Evolutionary conservation across 1,140 invertebrate genomes (phyloP).

Genomic region (Physella acuta): DNA sequence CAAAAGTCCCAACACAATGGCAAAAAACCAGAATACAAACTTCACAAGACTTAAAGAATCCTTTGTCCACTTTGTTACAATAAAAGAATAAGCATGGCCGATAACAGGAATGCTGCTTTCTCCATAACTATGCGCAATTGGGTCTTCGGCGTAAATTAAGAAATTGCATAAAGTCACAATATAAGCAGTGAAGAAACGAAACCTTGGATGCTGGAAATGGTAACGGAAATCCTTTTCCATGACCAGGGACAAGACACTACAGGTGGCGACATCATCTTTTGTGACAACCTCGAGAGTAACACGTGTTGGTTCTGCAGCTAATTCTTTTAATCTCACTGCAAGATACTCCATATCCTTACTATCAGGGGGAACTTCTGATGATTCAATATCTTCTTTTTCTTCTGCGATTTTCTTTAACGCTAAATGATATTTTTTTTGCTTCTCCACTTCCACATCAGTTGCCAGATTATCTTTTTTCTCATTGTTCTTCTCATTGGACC

Average conservation of each 20-base stretch:
- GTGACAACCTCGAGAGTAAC: constrained; percentile 22
- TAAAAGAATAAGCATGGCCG: constrained; percentile 65
- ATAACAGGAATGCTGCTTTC: constrained; percentile 65
- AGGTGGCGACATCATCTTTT: constrained; percentile 42
- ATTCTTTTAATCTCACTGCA: no score
- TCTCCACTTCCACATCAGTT: no score
- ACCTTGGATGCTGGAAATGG: constrained; percentile 67
- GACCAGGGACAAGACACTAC: constrained; percentile 55
- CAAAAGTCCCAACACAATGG: constrained; percentile 62
- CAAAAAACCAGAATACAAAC: constrained; percentile 63
- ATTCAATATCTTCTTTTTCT: no score
- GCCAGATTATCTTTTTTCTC: no score
- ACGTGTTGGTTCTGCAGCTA: background rate
- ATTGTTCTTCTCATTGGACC: no score
- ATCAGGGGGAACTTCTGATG: no score
- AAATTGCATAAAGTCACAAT: constrained; percentile 67
- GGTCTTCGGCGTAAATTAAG: constrained; percentile 66
- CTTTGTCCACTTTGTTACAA: constrained; percentile 63
- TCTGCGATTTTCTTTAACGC: no score
- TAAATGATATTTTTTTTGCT: no score
- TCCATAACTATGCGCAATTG: constrained; percentile 64
- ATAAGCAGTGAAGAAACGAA: constrained; percentile 63
- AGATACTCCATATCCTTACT: no score
- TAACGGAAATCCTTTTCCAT: constrained; percentile 63
- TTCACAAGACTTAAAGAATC: constrained; percentile 64